A percentile compares a stretch with the other conserved stretches of the same genome.
These are phyloP conservation scores for Bryconaethiops microstoma DNA, from an alignment of 2,797 vertebrate species.

Conservation along the genomic window DNA sequence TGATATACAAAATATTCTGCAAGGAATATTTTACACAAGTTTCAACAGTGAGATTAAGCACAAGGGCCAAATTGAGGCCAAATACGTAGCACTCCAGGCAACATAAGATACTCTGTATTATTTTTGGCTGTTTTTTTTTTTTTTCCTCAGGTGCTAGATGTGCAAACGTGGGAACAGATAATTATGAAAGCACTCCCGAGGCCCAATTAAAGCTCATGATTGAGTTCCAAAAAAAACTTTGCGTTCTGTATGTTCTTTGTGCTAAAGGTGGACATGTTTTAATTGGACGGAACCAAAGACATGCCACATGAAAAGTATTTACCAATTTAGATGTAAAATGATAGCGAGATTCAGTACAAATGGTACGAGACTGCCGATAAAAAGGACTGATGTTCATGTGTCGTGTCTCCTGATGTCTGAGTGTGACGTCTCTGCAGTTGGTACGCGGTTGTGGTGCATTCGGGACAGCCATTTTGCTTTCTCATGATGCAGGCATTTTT, in stretches of 20 bases:
- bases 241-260: constrained; percentile 40
- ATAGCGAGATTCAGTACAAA: constrained; percentile 38
- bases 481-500: not conserved
- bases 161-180: constrained; percentile 37
- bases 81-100: constrained; percentile 28
- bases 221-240: constrained; percentile 35
- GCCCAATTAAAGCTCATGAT: constrained; percentile 47
- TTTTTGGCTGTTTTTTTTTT: constrained; percentile 28
- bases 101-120: constrained; percentile 30
- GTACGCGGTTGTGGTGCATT: constrained; percentile 3
- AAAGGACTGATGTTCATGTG: too few species aligned
- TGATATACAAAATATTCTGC: constrained; percentile 8
- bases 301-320: constrained; percentile 44
- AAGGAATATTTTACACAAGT: constrained; percentile 10
- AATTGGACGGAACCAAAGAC: constrained; percentile 45
- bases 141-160: constrained; percentile 34
- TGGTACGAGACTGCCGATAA: constrained; percentile 8
- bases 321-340: constrained; percentile 47
- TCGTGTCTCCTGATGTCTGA: constrained; percentile 44
- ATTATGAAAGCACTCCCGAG: constrained; percentile 44
- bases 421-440: not conserved
- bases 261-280: constrained; percentile 42
- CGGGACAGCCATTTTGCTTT: constrained; percentile 21
- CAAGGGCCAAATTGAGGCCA: constrained; percentile 35
- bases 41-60: constrained; percentile 28